A percentile compares a stretch with the other conserved stretches of the same genome.
phyloP scores from a whole-genome alignment of 2,888 invertebrate genomes.

The Sialis fuliginosa region DNA sequence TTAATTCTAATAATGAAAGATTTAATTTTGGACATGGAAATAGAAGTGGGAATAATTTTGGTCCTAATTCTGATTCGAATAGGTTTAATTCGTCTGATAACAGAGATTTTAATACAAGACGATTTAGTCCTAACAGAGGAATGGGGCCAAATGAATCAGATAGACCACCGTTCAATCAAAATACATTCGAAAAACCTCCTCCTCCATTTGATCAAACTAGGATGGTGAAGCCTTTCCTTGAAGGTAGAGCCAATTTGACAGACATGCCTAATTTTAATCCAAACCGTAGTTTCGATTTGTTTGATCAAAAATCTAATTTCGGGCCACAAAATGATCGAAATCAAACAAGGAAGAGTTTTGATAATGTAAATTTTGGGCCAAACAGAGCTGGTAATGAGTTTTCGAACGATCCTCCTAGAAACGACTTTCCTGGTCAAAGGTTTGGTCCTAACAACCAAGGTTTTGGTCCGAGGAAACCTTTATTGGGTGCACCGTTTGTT shows the following conservation, averaged over 20 bases:
- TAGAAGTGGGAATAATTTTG: background rate
- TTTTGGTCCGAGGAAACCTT: background rate
- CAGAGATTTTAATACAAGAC: background rate
- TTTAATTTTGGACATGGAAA: background rate
- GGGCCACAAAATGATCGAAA: conserved; percentile 2
- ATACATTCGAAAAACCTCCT: conserved; percentile 5
- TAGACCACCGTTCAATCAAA: background rate
- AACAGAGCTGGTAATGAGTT: conserved; percentile 8
- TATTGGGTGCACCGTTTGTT: conserved; percentile 3
- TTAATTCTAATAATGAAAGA: background rate
- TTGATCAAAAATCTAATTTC: conserved; percentile 4
- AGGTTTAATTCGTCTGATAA: background rate
- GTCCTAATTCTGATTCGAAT: background rate
- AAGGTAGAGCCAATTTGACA: conserved; percentile 1
- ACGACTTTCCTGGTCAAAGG: too few species aligned
- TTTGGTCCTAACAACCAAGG: background rate
- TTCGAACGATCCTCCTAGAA: conserved; percentile 1
- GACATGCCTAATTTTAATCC: conserved; percentile 5
- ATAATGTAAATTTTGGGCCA: background rate
- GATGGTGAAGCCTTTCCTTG: background rate
- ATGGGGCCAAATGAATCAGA: background rate
- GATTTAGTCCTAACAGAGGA: background rate
- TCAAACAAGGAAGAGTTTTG: background rate
- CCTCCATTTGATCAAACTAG: background rate
- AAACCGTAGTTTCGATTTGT: background rate